phyloP scores from a whole-genome alignment of 2,797 vertebrate genomes.

The Sardinella longiceps region DNA sequence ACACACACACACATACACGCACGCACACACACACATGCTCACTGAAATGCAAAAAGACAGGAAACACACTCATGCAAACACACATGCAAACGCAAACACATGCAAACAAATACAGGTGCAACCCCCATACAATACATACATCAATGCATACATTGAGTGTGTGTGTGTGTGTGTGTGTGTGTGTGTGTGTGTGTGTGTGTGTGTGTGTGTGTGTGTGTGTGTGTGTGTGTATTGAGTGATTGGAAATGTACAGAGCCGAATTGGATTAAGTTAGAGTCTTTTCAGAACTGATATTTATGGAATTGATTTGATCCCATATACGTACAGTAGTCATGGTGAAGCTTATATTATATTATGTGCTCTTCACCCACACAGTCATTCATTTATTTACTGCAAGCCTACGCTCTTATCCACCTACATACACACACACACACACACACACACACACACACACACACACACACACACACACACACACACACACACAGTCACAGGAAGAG shows the following conservation, averaged over 20 bases:
- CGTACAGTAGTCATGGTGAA: neutral
- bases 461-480: neutral
- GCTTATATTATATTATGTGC: neutral
- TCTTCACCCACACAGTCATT: neutral
- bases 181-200: slow-evolving; percentile 1
- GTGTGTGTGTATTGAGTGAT: neutral
- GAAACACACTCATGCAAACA: too few species aligned
- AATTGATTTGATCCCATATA: neutral
- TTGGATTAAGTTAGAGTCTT: neutral
- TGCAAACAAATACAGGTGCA: too few species aligned
- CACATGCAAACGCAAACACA: too few species aligned
- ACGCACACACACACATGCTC: too few species aligned
- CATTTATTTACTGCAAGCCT: neutral
- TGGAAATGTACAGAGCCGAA: neutral
- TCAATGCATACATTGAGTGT: neutral
- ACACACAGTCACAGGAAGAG: too few species aligned
- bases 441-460: neutral
- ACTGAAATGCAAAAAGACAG: too few species aligned
- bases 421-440: neutral
- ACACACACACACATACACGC: neutral
- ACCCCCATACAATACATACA: too few species aligned
- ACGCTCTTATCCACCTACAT: slow-evolving; percentile 30
- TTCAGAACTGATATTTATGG: too few species aligned
- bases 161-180: neutral
- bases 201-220: neutral